Conservation (phyloP, 2,797 vertebrate genomes). For the Leucoraja ocellata region DNA sequence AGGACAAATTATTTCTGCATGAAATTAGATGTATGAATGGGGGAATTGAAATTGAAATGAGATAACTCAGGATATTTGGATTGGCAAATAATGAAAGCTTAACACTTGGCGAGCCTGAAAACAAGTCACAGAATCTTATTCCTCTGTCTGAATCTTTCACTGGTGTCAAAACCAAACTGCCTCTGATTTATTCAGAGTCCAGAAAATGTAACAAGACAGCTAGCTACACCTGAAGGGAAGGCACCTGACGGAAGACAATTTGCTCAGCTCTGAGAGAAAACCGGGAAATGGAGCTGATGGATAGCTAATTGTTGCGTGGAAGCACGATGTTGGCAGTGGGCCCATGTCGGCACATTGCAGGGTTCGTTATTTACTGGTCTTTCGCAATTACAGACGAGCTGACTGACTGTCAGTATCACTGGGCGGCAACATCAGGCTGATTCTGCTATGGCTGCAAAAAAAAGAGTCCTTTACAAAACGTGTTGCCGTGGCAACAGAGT, state of each 20-base stretch:
- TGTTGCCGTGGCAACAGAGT: not conserved
- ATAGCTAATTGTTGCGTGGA: not conserved
- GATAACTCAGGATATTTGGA: not conserved
- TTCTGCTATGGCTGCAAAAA: not conserved
- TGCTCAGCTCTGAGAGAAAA: no score
- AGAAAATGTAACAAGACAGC: not conserved
- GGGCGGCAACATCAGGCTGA: not conserved
- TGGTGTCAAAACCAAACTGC: not conserved
- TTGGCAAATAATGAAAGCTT: not conserved
- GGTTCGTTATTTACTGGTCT: no score
- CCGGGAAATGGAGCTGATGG: no score
- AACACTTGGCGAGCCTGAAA: not conserved
- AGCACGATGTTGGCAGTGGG: not conserved
- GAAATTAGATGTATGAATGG: not conserved
- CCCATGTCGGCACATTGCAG: no score
- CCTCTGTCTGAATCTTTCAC: not conserved
- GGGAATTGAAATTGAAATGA: not conserved
- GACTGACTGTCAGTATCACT: not conserved
- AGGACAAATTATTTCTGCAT: not conserved
- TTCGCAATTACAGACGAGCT: no score
- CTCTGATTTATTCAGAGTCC: not conserved
- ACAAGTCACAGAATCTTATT: constrained; percentile 1
- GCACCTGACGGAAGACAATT: no score
- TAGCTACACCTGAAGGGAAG: not conserved
- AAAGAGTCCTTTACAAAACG: not conserved